These are phyloP conservation scores for Drosophila paramelanica DNA, from an alignment of 2,888 invertebrate genomes.

Conservation along the genomic window DNA sequence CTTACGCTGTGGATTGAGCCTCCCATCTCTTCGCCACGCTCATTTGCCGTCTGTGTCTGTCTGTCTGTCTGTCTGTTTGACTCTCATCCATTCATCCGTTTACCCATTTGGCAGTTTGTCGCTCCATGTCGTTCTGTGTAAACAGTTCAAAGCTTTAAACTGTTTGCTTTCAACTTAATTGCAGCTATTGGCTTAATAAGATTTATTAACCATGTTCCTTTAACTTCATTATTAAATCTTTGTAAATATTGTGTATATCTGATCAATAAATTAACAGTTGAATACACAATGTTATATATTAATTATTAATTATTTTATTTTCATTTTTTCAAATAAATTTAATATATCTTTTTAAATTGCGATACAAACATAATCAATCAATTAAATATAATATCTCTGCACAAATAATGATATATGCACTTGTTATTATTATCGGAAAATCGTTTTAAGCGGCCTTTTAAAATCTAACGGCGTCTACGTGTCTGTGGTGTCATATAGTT, in stretches of 20 bases:
- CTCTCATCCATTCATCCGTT: constrained; percentile 56
- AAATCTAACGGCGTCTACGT: constrained; percentile 64
- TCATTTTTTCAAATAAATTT: too few relatives aligned
- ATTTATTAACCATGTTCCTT: constrained; percentile 26
- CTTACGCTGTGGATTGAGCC: constrained; percentile 34
- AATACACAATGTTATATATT: too few relatives aligned
- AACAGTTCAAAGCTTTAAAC: constrained; percentile 47
- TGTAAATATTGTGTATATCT: not conserved
- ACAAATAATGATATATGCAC: constrained; percentile 30
- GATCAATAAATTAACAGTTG: too few relatives aligned
- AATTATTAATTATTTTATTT: too few relatives aligned
- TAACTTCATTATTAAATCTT: constrained; percentile 5
- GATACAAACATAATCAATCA: not conserved
- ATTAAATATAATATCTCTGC: constrained; percentile 15
- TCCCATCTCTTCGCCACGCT: not conserved
- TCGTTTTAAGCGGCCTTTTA: constrained; percentile 28
- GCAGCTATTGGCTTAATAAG: constrained; percentile 47
- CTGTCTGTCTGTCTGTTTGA: constrained; percentile 27
- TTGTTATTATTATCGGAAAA: constrained; percentile 18
- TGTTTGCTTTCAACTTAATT: constrained; percentile 58
- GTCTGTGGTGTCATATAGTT: constrained; percentile 29
- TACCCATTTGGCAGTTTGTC: constrained; percentile 55
- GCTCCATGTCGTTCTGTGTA: constrained; percentile 27
- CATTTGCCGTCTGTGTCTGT: not conserved
- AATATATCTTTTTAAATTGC: too few relatives aligned